These are phyloP conservation scores for Coecobrya sp. DNA, from an alignment of 2,888 invertebrate genomes.

Conservation along the genomic window DNA sequence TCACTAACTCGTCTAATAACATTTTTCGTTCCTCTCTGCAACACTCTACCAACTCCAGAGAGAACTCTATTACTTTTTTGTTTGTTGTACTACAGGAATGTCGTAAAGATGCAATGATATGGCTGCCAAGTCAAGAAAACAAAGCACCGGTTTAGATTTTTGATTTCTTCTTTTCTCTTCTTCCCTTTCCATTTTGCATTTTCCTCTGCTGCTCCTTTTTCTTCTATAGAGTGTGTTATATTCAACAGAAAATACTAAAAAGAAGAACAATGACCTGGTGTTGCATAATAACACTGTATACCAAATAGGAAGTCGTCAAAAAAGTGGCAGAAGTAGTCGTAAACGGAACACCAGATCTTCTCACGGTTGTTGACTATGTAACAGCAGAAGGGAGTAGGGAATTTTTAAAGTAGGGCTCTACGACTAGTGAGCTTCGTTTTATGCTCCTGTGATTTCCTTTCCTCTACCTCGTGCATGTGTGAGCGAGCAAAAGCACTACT, in stretches of 20 bases:
- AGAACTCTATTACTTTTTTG: slow-evolving; percentile 1
- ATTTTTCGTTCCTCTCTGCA: background rate
- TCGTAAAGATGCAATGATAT: background rate
- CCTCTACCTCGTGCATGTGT: background rate
- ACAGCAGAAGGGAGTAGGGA: background rate
- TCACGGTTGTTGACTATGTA: slow-evolving; percentile 30
- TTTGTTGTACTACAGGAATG: background rate
- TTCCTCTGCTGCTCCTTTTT: background rate
- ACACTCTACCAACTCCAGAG: background rate
- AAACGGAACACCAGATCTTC: slow-evolving; percentile 30
- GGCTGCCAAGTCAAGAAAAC: slow-evolving; percentile 29
- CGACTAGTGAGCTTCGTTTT: background rate
- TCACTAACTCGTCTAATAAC: slow-evolving; percentile 15
- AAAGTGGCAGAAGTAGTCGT: background rate
- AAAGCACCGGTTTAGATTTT: slow-evolving; percentile 6
- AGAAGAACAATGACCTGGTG: slow-evolving; percentile 64
- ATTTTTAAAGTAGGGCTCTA: slow-evolving; percentile 7
- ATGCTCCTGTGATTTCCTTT: slow-evolving; percentile 22
- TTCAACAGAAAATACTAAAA: background rate
- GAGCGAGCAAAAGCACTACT: slow-evolving; percentile 9
- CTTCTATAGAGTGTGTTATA: too few species aligned
- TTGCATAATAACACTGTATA: background rate
- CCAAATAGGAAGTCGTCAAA: background rate
- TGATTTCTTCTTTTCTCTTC: slow-evolving; percentile 1
- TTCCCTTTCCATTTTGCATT: background rate